Evolutionary conservation across 2,888 invertebrate genomes (phyloP).

Genomic region (Osmoderma eremita): DNA sequence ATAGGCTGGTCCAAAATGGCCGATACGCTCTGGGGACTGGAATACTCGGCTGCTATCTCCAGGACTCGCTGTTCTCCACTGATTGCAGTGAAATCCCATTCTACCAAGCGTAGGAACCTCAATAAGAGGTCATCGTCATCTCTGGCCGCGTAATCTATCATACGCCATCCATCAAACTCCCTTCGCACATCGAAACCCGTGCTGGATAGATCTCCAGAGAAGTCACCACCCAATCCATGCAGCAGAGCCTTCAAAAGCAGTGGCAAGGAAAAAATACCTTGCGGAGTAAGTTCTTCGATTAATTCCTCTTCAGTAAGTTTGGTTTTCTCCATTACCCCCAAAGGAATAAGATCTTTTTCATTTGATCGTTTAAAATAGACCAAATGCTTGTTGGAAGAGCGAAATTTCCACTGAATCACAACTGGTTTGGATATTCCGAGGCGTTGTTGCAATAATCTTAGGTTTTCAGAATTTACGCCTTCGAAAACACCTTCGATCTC

Average conservation of each 20-base stretch:
- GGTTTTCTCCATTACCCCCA: too few species aligned
- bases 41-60: conserved; percentile 10
- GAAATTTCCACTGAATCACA: background rate
- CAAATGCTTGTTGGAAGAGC: background rate
- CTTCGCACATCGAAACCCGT: background rate
- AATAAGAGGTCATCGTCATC: background rate
- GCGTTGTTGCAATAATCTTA: background rate
- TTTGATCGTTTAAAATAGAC: background rate
- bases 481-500: background rate
- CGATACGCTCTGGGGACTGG: background rate
- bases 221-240: background rate
- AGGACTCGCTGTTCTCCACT: conserved; percentile 1
- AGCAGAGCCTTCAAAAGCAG: background rate
- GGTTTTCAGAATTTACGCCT: background rate
- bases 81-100: background rate
- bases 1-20: conserved; percentile 1
- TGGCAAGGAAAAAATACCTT: background rate
- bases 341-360: background rate
- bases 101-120: background rate
- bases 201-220: background rate
- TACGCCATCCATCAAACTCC: conserved; percentile 10
- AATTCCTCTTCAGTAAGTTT: conserved; percentile 7
- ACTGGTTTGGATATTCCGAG: background rate
- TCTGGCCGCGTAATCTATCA: conserved; percentile 3
- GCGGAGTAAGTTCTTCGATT: conserved; percentile 3